These are phyloP conservation scores for Miltochrista miniata DNA, from an alignment of 2,888 invertebrate genomes.

Conservation along the genomic window DNA sequence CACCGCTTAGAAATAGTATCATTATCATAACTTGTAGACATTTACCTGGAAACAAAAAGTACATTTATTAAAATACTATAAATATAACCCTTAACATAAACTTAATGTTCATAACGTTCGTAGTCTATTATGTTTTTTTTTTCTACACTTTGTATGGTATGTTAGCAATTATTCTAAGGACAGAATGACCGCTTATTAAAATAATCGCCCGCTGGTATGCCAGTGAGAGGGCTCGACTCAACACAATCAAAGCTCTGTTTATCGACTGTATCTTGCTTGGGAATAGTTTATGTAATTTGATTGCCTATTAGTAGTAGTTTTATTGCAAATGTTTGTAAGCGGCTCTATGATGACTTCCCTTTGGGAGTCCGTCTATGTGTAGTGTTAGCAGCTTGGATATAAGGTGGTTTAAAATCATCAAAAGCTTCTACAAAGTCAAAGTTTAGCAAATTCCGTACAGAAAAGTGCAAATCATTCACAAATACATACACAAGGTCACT, in stretches of 20 bases:
- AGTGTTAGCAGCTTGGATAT: no score
- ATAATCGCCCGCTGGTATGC: conserved; percentile 54
- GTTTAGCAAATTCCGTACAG: no score
- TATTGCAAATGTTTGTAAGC: no score
- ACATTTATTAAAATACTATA: conserved; percentile 36
- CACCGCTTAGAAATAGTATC: conserved; percentile 37
- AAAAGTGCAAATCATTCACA: no score
- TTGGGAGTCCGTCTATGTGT: no score
- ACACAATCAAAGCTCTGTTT: conserved; percentile 50
- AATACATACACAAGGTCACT: not conserved
- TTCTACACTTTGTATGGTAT: conserved; percentile 24
- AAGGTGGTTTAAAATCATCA: no score
- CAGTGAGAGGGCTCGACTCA: conserved; percentile 36
- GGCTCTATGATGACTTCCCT: no score
- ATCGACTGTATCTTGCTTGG: conserved; percentile 51
- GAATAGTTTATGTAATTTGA: conserved; percentile 20
- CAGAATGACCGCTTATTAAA: conserved; percentile 72
- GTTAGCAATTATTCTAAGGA: conserved; percentile 61
- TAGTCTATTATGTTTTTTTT: conserved; percentile 20
- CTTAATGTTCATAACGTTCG: conserved; percentile 22
- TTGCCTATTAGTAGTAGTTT: no score
- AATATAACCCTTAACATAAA: conserved; percentile 28
- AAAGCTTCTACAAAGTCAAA: conserved; percentile 5
- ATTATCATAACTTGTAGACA: conserved; percentile 33
- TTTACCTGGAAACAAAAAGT: conserved; percentile 57